Conservation (phyloP, 2,113 vertebrate genomes). For the Hippotragus niger region DNA sequence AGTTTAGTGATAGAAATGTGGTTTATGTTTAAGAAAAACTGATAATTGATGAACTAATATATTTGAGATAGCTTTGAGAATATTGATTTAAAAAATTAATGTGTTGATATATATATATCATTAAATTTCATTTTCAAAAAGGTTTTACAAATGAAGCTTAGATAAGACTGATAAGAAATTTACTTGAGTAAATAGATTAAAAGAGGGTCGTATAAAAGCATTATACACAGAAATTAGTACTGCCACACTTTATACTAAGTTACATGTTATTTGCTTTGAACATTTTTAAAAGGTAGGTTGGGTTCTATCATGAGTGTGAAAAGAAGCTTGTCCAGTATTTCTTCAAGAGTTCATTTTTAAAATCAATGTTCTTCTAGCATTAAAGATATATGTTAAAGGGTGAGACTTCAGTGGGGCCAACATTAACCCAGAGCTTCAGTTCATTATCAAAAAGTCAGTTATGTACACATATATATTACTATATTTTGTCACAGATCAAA, state of each 20-base stretch:
- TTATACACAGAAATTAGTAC: not conserved
- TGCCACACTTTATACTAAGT: not conserved
- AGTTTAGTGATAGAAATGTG: not conserved
- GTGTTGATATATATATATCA: not conserved
- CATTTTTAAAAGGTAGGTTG: not conserved
- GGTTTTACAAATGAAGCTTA: not conserved
- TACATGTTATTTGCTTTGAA: not conserved
- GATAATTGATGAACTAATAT: not conserved
- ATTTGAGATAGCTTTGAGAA: not conserved
- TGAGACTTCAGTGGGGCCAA: not conserved
- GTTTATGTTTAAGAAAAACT: constrained; percentile 21
- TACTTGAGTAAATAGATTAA: not conserved
- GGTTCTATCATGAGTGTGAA: not conserved
- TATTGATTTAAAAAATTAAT: not conserved
- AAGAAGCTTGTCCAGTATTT: not conserved
- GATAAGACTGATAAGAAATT: constrained; percentile 1
- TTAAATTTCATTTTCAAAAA: constrained; percentile 5
- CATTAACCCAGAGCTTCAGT: not conserved
- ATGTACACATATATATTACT: not conserved
- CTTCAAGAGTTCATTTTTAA: not conserved
- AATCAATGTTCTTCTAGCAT: not conserved
- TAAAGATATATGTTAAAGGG: not conserved
- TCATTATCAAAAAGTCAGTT: not conserved
- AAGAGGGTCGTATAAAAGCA: not conserved
- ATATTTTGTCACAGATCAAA: not conserved